Conservation (phyloP, 1,140 invertebrate genomes). For the Samia ricini region DNA sequence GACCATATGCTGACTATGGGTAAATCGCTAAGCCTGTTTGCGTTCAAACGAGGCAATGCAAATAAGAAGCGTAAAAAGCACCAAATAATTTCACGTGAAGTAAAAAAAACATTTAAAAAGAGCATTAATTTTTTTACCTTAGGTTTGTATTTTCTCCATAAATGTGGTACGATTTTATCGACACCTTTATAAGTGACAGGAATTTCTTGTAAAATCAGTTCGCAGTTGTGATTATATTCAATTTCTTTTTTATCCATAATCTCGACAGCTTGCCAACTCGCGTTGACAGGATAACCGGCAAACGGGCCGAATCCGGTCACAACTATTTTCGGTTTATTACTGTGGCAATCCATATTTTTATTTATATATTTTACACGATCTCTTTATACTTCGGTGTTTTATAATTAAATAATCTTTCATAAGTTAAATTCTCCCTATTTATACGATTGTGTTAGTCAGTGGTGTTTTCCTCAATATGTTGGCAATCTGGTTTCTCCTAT, state of each 20-base stretch:
- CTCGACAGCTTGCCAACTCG: constrained; percentile 88
- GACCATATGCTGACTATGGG: too few species aligned
- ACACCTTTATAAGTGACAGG: constrained; percentile 84
- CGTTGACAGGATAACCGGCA: constrained; percentile 81
- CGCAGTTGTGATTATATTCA: constrained; percentile 73
- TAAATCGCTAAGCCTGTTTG: too few species aligned
- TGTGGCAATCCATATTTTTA: constrained; percentile 47
- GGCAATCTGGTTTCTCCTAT: constrained; percentile 22
- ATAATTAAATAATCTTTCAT: neutral
- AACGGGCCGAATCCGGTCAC: constrained; percentile 89
- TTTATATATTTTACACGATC: constrained; percentile 32
- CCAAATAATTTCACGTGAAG: too few species aligned
- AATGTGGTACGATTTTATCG: constrained; percentile 77
- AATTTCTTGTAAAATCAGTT: constrained; percentile 80
- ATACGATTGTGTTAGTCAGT: constrained; percentile 36
- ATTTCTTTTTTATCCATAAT: constrained; percentile 72
- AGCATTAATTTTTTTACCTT: constrained; percentile 78
- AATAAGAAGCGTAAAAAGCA: too few species aligned
- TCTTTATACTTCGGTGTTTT: neutral
- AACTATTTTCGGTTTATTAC: constrained; percentile 67
- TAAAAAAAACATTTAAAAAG: too few species aligned
- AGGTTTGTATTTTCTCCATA: constrained; percentile 82
- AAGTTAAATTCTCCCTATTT: constrained; percentile 6
- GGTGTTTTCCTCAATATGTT: constrained; percentile 40
- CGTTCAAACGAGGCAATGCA: too few species aligned